Percentiles rank a stretch among this genome's conserved stretches.
These are phyloP conservation scores for Cyprinodon diabolis DNA, from an alignment of 2,797 vertebrate species.

Conservation along the genomic window DNA sequence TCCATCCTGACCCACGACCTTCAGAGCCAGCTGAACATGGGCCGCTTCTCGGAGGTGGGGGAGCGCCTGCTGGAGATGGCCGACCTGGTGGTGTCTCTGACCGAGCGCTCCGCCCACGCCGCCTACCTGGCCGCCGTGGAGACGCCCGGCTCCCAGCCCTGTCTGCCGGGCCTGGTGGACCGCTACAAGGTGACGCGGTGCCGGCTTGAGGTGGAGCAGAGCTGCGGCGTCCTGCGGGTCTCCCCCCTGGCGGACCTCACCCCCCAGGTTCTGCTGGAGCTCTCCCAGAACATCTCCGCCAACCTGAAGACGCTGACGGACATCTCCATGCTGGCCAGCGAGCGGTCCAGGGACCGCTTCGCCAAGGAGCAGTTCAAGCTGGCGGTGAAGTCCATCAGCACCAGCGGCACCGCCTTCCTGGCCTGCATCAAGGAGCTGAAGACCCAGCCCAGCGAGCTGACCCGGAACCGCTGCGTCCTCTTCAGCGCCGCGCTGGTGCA, in stretches of 20 bases:
- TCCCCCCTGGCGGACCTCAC: constrained; percentile 90
- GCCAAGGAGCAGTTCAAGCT: constrained; percentile 97
- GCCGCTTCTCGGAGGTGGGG: constrained; percentile 91
- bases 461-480: constrained; percentile 90
- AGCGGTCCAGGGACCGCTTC: constrained; percentile 92
- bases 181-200: constrained; percentile 97
- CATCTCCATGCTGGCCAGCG: constrained; percentile 92
- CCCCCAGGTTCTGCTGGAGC: constrained; percentile 93
- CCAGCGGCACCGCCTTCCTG: constrained; percentile 92
- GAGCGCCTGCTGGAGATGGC: constrained; percentile 94
- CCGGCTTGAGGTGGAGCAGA: constrained; percentile 96
- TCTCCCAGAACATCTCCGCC: constrained; percentile 94
- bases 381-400: constrained; percentile 95
- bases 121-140: constrained; percentile 94
- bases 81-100: constrained; percentile 93
- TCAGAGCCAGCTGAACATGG: constrained; percentile 99
- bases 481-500: constrained; percentile 94
- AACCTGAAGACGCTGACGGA: constrained; percentile 96
- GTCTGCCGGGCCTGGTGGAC: constrained; percentile 91
- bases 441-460: constrained; percentile 91
- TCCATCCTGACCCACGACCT: constrained; percentile 97
- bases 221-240: constrained; percentile 87
- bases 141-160: constrained; percentile 88
- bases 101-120: constrained; percentile 94
- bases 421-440: constrained; percentile 96